Evolutionary conservation across 1,140 invertebrate genomes (phyloP), one percentile per base, ranked within the genome.

Genomic region (Macrobrachium rosenbergii): DNA sequence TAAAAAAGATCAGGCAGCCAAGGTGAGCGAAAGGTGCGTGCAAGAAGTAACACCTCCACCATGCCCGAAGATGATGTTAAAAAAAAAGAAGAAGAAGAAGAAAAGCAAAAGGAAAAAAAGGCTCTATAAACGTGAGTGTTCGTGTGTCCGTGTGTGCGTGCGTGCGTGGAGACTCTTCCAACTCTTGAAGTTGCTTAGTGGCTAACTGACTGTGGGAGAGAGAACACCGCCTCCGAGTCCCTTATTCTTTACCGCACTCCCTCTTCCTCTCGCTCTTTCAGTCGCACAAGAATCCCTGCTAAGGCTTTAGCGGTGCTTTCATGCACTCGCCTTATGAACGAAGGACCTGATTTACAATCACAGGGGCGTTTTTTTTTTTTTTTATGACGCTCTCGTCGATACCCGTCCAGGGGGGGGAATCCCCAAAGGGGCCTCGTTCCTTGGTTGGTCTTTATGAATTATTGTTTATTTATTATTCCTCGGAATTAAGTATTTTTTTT

Each of bases 121-220:
- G 69, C 69, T 43, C 69, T 60, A 62, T 62, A 80, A 62, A 62
- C 77, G 77, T 80, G 59, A 80, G 77, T 60, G 77, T 80, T 45
- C 59, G 77, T 80, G 77, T 60, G 77, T 80, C 23, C 60, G 77
- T 80, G 59, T 62, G 45, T 80, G 28, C 62, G 67, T 81, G 78
- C 60, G 78, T 63, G 77, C 52, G 45, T 43, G 79, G 76, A 59
- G 77, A 77, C 67, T 21, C 28, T 59, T 64, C 83, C 37, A 67
- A 63, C 78, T 52, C 84, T 28, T 60, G 69, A 58, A 59, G 52
- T 73, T 60, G 84, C 84, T 87, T 82, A 87, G 84, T 87, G 58
- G 84, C 78, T 87, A 69, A 75, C 84, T 81, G 84, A 45, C 84
- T 69, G 84, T 75, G 84, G 58, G 78, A 81, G 84, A n/a, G 84